phyloP scores from a whole-genome alignment of 2,888 invertebrate genomes.

The Sesia apiformis region DNA sequence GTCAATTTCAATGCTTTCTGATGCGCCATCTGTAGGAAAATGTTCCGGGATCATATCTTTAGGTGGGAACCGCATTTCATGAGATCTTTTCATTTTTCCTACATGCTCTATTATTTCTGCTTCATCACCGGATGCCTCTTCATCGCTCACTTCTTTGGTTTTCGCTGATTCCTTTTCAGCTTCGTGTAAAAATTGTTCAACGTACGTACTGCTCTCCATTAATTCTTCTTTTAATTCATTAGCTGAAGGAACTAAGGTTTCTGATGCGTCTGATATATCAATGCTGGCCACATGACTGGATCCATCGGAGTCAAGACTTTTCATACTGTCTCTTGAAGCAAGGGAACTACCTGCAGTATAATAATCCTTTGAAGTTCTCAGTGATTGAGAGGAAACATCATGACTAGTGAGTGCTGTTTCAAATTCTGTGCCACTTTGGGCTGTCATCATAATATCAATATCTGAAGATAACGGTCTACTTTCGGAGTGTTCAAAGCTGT shows the following conservation, averaged over 20 bases:
- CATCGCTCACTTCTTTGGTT: slow-evolving; percentile 64
- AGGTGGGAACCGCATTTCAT: slow-evolving; percentile 92
- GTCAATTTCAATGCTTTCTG: slow-evolving; percentile 59
- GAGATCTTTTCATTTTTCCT: slow-evolving; percentile 90
- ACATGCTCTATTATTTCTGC: slow-evolving; percentile 73
- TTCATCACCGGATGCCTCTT: slow-evolving; percentile 73
- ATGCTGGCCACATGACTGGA: slow-evolving; percentile 92
- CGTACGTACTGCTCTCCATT: slow-evolving; percentile 76
- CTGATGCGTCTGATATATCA: slow-evolving; percentile 93
- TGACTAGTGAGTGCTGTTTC: slow-evolving; percentile 89
- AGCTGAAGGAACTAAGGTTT: slow-evolving; percentile 93
- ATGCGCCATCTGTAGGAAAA: slow-evolving; percentile 49
- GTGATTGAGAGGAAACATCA: slow-evolving; percentile 81
- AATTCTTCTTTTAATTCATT: slow-evolving; percentile 86
- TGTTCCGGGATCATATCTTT: slow-evolving; percentile 68
- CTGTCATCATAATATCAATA: slow-evolving; percentile 84
- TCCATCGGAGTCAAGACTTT: slow-evolving; percentile 90
- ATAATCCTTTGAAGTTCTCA: slow-evolving; percentile 88
- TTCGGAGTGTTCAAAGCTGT: slow-evolving; percentile 88
- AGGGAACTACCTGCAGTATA: slow-evolving; percentile 90
- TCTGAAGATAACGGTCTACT: slow-evolving; percentile 91
- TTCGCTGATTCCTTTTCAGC: slow-evolving; percentile 39
- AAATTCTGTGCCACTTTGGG: slow-evolving; percentile 87
- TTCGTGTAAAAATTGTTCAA: slow-evolving; percentile 68
- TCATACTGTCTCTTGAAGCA: slow-evolving; percentile 92